Evolutionary conservation across 2,113 vertebrate species (phyloP).

Genomic region (Sialia sialis): DNA sequence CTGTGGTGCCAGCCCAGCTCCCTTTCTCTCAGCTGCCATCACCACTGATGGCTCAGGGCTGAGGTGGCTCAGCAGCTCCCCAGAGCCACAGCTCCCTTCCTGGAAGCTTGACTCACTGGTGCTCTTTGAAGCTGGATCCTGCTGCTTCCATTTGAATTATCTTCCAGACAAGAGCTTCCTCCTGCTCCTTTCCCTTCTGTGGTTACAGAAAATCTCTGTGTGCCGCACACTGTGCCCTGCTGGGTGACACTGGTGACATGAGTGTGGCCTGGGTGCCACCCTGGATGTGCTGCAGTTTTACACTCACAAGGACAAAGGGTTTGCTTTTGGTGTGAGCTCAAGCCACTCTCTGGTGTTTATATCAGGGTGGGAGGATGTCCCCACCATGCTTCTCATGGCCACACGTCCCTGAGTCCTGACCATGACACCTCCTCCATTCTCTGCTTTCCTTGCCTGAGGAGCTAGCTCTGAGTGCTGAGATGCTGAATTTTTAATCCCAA

Average conservation of each 20-base stretch:
- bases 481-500: neutral
- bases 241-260: accelerated
- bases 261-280: neutral
- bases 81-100: accelerated
- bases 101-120: neutral
- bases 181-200: neutral
- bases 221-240: accelerated
- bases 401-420: accelerated
- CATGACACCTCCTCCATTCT: neutral
- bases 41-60: accelerated
- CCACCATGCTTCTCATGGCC: accelerated
- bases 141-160: neutral
- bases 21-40: neutral
- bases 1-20: neutral
- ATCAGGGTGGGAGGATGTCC: neutral
- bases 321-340: neutral
- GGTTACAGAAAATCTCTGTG: accelerated
- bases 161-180: neutral
- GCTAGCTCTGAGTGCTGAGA: neutral
- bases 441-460: neutral
- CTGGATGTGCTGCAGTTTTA: accelerated
- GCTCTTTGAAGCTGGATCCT: neutral
- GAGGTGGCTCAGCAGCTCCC: neutral
- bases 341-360: neutral
- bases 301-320: accelerated